Conservation (phyloP, 2,888 invertebrate genomes). For the Eristalis arbustorum region DNA sequence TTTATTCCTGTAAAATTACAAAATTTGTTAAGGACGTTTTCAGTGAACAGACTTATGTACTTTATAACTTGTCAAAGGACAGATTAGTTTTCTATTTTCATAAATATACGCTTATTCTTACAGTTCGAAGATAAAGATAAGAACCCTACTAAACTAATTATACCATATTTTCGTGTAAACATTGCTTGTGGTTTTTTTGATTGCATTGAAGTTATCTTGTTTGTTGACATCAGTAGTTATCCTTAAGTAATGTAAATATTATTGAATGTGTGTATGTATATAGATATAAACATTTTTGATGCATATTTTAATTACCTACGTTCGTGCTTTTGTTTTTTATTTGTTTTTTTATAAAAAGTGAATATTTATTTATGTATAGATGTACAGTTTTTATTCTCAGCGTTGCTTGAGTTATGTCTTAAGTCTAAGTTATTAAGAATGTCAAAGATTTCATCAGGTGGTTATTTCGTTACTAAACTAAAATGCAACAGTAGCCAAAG, state of each 20-base stretch:
- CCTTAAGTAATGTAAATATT: conserved; percentile 15
- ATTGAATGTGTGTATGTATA: conserved; percentile 8
- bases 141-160: neutral
- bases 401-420: conserved; percentile 47
- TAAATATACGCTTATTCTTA: neutral
- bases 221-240: conserved; percentile 2
- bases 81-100: conserved; percentile 28
- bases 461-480: conserved; percentile 50
- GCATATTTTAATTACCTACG: conserved; percentile 45
- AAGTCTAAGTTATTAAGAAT: conserved; percentile 16
- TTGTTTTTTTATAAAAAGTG: conserved; percentile 50
- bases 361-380: conserved; percentile 12
- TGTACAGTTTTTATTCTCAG: conserved; percentile 19
- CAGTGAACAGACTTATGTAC: neutral
- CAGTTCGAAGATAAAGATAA: neutral
- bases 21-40: conserved; percentile 56
- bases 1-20: conserved; percentile 28
- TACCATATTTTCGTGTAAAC: neutral
- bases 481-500: neutral
- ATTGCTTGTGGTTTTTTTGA: conserved; percentile 40
- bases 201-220: conserved; percentile 15
- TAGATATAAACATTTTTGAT: conserved; percentile 39
- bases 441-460: conserved; percentile 56
- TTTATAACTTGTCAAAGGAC: conserved; percentile 58
- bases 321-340: conserved; percentile 17